A percentile compares a stretch with the other conserved stretches of the same genome.
Evolutionary conservation across 2,113 vertebrate species (phyloP).

Genomic region (Panthera leo): DNA sequence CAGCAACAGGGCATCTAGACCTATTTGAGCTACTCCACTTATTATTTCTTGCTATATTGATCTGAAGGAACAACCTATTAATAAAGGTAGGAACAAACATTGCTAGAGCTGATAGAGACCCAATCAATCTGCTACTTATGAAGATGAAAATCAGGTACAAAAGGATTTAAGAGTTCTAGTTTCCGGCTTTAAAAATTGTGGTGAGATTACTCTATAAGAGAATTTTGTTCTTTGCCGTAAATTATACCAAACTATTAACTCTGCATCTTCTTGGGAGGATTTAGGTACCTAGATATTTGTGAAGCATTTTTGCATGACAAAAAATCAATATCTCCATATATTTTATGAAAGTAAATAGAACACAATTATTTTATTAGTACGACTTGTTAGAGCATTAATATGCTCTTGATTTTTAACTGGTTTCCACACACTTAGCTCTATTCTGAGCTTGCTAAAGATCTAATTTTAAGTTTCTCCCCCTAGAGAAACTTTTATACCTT

Average conservation of each 20-base stretch:
- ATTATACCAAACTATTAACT: neutral
- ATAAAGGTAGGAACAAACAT: neutral
- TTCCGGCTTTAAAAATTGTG: neutral
- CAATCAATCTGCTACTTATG: neutral
- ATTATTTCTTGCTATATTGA: conserved; percentile 28
- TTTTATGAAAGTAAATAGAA: neutral
- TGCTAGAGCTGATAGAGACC: neutral
- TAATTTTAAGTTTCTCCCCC: neutral
- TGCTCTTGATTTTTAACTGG: neutral
- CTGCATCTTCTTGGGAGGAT: neutral
- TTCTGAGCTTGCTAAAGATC: neutral
- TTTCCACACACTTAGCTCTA: neutral
- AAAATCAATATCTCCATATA: neutral
- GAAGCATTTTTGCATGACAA: neutral
- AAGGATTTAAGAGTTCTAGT: neutral
- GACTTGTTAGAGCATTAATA: neutral
- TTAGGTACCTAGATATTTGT: neutral
- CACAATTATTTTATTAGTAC: neutral
- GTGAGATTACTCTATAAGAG: neutral
- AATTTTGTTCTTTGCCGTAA: neutral
- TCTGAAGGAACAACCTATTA: neutral
- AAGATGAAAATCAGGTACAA: neutral
- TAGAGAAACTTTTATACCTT: neutral
- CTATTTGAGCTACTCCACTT: neutral
- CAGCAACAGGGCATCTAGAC: neutral